Evolutionary conservation across 1,140 invertebrate species (phyloP), one percentile per base, ranked within the genome.

Genomic region (Drosophila ercepeae): DNA sequence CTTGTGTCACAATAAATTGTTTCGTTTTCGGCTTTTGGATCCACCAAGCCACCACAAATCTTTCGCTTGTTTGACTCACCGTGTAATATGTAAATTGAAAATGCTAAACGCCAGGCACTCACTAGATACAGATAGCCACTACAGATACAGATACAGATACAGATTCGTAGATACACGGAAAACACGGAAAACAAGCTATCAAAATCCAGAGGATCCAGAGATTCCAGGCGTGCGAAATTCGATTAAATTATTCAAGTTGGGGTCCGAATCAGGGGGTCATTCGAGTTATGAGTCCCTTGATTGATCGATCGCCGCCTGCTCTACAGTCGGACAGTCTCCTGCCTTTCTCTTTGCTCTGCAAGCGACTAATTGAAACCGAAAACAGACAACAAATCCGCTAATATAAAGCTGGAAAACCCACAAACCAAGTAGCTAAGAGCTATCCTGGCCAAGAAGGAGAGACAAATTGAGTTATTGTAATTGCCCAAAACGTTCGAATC

Each of bases 1-100:
- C 81, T 60, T 61, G 72, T 86, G 81, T 84, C 81, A 86, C 81
- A 84, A 84, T 84, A 84, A 84, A 84, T 84, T 84, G 81, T 86
- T 86, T 81, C 69, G 68, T 59, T 69, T 64, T 64, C 39, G 60
- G 54, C 13, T 71, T 71, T 71, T 21, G 42, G 42, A 58, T 25
- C 44, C 42, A 60, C 23, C 29, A 21, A 34, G 9, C 52, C 52
- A 54, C 78, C 53, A 88, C 81, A 88, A 86, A 86, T 86, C 81
- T 67, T 67, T 50, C 39, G 61, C 64, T 81, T 86, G 81, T 82
- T 81, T 75, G 71, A 75, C 73, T 83, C 67, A 51, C 77, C 77
- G 83, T 86, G 81, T 86, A 86, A 86, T 86, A 86, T 86, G 81
- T 88, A 86, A 86, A 86, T 86, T 86, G 81, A 81, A 88, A 86